Percentiles rank a stretch among this genome's conserved stretches.
Conservation (phyloP, 2,888 invertebrate species). For the Hermaeophaga mercurialis region DNA sequence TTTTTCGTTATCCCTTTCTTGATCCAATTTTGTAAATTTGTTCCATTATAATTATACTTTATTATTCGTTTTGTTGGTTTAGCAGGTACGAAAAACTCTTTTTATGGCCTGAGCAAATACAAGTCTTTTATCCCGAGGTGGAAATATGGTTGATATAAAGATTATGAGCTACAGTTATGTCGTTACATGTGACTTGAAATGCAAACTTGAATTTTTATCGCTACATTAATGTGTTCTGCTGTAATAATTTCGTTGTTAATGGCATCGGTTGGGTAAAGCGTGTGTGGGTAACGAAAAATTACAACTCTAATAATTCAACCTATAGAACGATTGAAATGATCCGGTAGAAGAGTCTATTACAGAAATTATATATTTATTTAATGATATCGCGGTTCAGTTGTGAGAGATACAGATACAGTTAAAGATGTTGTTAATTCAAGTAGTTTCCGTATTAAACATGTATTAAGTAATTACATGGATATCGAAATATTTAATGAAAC, state of each 20-base stretch:
- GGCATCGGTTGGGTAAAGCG: constrained; percentile 22
- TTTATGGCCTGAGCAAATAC: constrained; percentile 6
- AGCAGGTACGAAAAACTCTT: too few species aligned
- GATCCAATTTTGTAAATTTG: too few species aligned
- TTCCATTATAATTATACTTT: too few species aligned
- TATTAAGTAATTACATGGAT: too few species aligned
- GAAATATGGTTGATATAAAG: constrained; percentile 25
- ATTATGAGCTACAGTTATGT: constrained; percentile 31
- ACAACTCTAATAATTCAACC: constrained; percentile 28
- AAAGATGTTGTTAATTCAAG: too few species aligned
- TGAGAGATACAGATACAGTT: too few species aligned
- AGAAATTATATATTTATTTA: too few species aligned
- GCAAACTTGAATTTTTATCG: constrained; percentile 32
- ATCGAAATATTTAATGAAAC: too few species aligned
- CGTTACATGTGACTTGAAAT: constrained; percentile 29
- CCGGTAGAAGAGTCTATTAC: not conserved
- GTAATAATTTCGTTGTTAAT: constrained; percentile 30
- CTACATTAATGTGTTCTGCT: constrained; percentile 28
- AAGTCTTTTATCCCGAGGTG: constrained; percentile 15
- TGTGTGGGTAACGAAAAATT: constrained; percentile 27
- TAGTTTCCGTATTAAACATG: too few species aligned
- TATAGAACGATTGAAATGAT: not conserved
- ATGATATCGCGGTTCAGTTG: too few species aligned
- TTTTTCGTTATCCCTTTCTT: too few species aligned
- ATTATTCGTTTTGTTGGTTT: too few species aligned